Evolutionary conservation across 2,113 vertebrate species (phyloP).

Genomic region (Tachycineta bicolor): DNA sequence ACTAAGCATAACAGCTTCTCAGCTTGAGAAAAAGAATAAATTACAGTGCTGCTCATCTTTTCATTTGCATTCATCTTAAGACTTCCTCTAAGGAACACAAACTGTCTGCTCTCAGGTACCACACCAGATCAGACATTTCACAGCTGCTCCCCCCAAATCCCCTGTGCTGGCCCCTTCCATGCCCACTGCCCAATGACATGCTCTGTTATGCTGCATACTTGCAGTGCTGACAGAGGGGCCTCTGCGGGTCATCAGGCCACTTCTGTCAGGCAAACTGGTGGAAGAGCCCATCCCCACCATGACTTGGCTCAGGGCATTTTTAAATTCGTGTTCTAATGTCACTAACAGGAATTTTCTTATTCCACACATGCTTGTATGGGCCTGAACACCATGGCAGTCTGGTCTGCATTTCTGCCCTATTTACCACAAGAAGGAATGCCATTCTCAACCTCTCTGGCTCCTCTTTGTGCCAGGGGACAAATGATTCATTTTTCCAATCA

Average conservation of each 20-base stretch:
- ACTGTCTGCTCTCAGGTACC: background rate
- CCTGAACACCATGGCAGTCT: background rate
- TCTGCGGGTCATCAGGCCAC: background rate
- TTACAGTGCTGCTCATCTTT: background rate
- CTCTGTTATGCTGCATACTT: background rate
- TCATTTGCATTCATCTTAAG: background rate
- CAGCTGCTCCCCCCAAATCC: background rate
- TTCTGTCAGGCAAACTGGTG: background rate
- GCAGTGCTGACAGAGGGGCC: fast-evolving
- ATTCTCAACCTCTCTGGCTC: background rate
- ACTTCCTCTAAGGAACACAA: background rate
- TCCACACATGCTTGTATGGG: background rate
- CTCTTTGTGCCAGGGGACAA: background rate
- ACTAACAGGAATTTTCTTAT: background rate
- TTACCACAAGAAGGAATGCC: background rate
- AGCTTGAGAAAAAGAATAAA: background rate
- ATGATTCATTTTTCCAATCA: background rate
- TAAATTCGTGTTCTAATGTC: background rate
- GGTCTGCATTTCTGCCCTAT: background rate
- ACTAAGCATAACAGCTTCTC: background rate
- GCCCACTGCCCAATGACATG: fast-evolving
- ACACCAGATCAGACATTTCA: background rate
- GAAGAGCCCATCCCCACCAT: background rate
- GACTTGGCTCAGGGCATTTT: background rate
- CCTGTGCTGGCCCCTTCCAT: background rate